Conservation (phyloP, 2,888 invertebrate genomes). For the Caenorhabditis uteleia region DNA sequence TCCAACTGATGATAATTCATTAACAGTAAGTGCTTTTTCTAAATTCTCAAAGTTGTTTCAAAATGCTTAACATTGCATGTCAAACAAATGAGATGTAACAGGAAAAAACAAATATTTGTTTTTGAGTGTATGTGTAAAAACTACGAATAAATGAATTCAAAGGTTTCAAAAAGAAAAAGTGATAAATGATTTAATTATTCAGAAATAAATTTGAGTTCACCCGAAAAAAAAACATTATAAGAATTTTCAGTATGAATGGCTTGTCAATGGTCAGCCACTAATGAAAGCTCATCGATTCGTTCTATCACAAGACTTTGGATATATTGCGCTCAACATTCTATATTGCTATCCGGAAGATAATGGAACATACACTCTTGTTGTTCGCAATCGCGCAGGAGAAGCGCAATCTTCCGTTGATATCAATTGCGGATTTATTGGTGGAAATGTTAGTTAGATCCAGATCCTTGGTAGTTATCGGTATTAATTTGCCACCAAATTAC, state of each 20-base stretch:
- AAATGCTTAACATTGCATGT: too few species aligned
- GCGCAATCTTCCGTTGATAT: conserved; percentile 84
- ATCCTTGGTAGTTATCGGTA: background rate
- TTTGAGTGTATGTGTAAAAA: too few species aligned
- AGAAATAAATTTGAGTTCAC: too few species aligned
- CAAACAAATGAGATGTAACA: too few species aligned
- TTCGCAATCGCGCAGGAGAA: conserved; percentile 88
- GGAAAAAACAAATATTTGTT: conserved; percentile 26
- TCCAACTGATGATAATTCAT: conserved; percentile 71
- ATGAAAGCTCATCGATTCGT: conserved; percentile 78
- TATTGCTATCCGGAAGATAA: conserved; percentile 97
- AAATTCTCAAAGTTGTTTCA: background rate
- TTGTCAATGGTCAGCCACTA: conserved; percentile 90
- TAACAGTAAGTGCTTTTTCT: conserved; percentile 48
- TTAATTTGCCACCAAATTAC: conserved; percentile 18
- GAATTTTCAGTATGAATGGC: conserved; percentile 84
- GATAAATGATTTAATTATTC: too few species aligned
- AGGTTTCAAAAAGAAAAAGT: too few species aligned
- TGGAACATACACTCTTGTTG: conserved; percentile 79
- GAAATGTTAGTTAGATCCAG: conserved; percentile 41
- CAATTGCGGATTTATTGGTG: conserved; percentile 68
- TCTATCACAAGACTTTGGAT: conserved; percentile 85
- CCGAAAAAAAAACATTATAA: background rate
- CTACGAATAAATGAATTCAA: too few species aligned
- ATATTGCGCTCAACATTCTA: conserved; percentile 91